Conservation (phyloP, 2,113 vertebrate genomes). For the Bothrops jararaca region DNA sequence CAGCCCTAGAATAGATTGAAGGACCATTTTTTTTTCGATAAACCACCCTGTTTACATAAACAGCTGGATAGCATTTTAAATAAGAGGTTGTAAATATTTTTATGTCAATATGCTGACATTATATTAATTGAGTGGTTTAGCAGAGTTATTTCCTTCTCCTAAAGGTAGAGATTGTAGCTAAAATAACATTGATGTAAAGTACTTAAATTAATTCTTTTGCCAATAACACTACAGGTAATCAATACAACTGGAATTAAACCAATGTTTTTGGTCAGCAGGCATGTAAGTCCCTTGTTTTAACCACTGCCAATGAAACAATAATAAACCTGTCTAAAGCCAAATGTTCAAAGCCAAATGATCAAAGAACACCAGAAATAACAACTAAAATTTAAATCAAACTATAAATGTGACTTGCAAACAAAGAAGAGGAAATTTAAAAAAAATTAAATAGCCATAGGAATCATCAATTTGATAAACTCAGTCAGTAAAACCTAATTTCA, state of each 20-base stretch:
- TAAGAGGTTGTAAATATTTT: slow-evolving; percentile 38
- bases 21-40: slow-evolving; percentile 26
- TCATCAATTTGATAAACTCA: slow-evolving; percentile 45
- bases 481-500: slow-evolving; percentile 50
- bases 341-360: slow-evolving; percentile 40
- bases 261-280: slow-evolving; percentile 69
- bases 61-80: slow-evolving; percentile 32
- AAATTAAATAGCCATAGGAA: slow-evolving; percentile 28
- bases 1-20: slow-evolving; percentile 54
- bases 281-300: slow-evolving; percentile 62
- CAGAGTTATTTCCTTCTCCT: slow-evolving; percentile 61
- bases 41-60: slow-evolving; percentile 30
- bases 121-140: slow-evolving; percentile 58
- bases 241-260: slow-evolving; percentile 76
- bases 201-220: slow-evolving; percentile 83
- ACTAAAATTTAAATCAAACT: slow-evolving; percentile 29
- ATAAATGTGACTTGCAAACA: slow-evolving; percentile 25
- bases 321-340: slow-evolving; percentile 20
- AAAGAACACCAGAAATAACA: slow-evolving; percentile 20
- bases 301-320: slow-evolving; percentile 44
- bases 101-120: slow-evolving; percentile 48
- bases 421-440: slow-evolving; percentile 31
- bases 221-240: slow-evolving; percentile 82
- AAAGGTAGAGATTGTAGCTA: slow-evolving; percentile 60
- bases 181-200: slow-evolving; percentile 76